Conservation (phyloP, 2,113 vertebrate species). For the Eubucco bourcierii region DNA sequence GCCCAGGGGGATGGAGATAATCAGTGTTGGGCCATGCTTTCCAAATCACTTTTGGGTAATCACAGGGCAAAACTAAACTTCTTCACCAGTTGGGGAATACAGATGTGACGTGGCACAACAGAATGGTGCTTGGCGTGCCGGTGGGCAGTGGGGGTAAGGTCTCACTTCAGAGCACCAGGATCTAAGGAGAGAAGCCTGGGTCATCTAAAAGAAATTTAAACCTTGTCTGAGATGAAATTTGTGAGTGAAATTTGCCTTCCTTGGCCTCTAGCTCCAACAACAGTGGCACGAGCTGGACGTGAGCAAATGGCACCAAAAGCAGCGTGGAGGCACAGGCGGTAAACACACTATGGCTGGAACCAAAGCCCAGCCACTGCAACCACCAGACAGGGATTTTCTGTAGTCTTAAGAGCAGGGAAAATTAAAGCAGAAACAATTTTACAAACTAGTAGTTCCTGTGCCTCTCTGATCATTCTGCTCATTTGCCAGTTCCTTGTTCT, state of each 20-base stretch:
- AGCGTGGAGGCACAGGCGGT: background rate
- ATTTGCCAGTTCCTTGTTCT: background rate
- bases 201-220: background rate
- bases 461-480: background rate
- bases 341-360: background rate
- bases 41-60: slow-evolving; percentile 9
- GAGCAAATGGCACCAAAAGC: background rate
- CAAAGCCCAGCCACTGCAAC: background rate
- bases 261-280: background rate
- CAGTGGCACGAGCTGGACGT: background rate
- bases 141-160: background rate
- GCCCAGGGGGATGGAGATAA: background rate
- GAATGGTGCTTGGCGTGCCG: background rate
- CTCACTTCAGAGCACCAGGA: background rate
- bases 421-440: background rate
- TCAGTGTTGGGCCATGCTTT: background rate
- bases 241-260: background rate
- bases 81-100: background rate
- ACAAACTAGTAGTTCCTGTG: background rate
- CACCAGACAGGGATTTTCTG: background rate
- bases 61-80: slow-evolving; percentile 9
- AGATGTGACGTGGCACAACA: background rate
- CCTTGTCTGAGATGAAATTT: background rate
- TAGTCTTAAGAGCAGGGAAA: background rate
- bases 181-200: background rate